Base-by-base conservation (phyloP, 2,797 vertebrate genomes). In the Pangasius macronema region DNA sequence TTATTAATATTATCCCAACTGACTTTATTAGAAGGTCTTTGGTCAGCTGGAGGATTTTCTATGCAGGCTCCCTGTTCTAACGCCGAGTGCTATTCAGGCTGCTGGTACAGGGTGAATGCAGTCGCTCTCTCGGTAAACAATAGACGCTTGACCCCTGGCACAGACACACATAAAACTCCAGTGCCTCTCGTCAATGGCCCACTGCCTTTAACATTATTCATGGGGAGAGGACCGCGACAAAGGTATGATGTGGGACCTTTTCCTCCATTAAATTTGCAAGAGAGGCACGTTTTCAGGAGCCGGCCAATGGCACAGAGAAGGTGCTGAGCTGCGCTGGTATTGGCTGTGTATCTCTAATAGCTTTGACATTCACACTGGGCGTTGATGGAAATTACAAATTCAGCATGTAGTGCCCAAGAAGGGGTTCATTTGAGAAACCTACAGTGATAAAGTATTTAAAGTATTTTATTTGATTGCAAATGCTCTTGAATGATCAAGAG, bases 141-240 rank as follows among this genome's bases (percentile, higher is more conserved):
- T 91, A 92, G 92, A 93, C 91, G 90, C 93, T 95, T 95, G 93
- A 95, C 93, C 91, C 94, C 91, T 94, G 93, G 88, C 92, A 88
- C 88, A 81, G 90, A 89, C 88, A 91, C 85, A 92, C 87, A 90
- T 89, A 90, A 92, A 92, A 88, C 91, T 94, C 91, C 92, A 91
- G 22, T 61, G 89, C 91, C 91, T 70, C 91, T 93, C 91, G 89
- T 94, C 91, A 91, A 73, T 85, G 83, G 87, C 76, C 87, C 85
- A 83, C 85, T 85, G 88, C 92, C 87, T 91, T 92, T 91, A 93
- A 88, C 84, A 89, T 93, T 92, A 93, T 94, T 94, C 93, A 94
- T 93, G 92, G 81, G 87, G 87, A 91, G 85, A 86, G 14, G 57
- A 91, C 88, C 86, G 73, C 42, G 30, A 88, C 87, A 93, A 89